phyloP scores from a whole-genome alignment of 2,888 invertebrate species.

The Hirtodrosophila confusa region DNA sequence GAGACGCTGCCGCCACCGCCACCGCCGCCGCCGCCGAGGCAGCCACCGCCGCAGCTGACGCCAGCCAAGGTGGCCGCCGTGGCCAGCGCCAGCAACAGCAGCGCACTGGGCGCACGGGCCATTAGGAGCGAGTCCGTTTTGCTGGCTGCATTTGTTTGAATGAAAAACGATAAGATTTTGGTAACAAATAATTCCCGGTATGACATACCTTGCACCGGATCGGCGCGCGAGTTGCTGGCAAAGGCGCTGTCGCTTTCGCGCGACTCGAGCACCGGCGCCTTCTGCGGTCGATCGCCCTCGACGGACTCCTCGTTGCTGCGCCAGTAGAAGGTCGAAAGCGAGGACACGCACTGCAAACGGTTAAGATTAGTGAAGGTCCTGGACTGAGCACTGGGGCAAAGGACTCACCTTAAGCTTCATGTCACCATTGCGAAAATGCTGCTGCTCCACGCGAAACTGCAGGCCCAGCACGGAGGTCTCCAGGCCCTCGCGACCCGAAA shows the following conservation, averaged over 20 bases:
- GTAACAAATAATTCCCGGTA: slow-evolving; percentile 84
- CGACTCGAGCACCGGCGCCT: slow-evolving; percentile 89
- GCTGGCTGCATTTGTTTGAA: slow-evolving; percentile 84
- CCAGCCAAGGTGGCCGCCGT: slow-evolving; percentile 65
- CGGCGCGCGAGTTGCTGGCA: slow-evolving; percentile 86
- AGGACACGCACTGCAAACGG: slow-evolving; percentile 86
- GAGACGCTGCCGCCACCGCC: slow-evolving; percentile 42
- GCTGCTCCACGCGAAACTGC: slow-evolving; percentile 88
- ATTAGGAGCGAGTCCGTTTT: slow-evolving; percentile 77
- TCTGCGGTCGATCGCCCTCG: slow-evolving; percentile 88
- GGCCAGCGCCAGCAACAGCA: slow-evolving; percentile 72
- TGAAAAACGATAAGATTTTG: slow-evolving; percentile 84
- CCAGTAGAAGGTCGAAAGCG: slow-evolving; percentile 89
- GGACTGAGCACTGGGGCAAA: no score
- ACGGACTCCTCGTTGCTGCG: slow-evolving; percentile 91
- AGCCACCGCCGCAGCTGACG: slow-evolving; percentile 33
- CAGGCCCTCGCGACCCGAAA: slow-evolving; percentile 87
- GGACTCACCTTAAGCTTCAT: slow-evolving; percentile 88
- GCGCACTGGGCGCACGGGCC: slow-evolving; percentile 70
- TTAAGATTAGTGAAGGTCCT: slow-evolving; percentile 3
- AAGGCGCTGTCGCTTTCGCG: slow-evolving; percentile 88
- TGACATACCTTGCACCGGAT: slow-evolving; percentile 88
- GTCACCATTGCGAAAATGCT: slow-evolving; percentile 89
- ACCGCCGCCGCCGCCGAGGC: slow-evolving; percentile 35
- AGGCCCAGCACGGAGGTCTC: slow-evolving; percentile 89